Percentiles rank a stretch among this genome's conserved stretches.
Evolutionary conservation across 2,888 invertebrate species (phyloP).

Genomic region (Crossocerus cetratus): DNA sequence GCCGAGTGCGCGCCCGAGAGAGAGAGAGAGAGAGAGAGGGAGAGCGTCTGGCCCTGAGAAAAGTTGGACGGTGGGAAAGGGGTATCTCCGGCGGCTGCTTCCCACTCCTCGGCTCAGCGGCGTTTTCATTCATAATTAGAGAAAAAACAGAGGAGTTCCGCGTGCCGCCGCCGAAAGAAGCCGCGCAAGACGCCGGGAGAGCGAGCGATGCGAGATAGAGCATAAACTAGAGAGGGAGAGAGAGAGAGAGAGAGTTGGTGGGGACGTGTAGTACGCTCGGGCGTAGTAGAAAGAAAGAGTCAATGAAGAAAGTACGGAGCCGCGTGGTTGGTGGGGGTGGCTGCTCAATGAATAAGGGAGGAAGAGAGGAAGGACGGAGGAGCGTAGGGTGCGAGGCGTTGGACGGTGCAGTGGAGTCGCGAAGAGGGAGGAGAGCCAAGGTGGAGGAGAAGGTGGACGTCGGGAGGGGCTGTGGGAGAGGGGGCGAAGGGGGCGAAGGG

Average conservation of each 20-base stretch:
- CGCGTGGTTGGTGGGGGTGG: constrained; percentile 54
- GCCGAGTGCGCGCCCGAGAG: too few relatives aligned
- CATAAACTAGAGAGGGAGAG: constrained; percentile 7
- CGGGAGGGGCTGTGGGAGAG: constrained; percentile 32
- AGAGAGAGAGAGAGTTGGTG: constrained; percentile 26
- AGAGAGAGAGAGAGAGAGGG: constrained; percentile 23
- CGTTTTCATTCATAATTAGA: constrained; percentile 77
- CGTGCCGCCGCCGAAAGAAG: constrained; percentile 27
- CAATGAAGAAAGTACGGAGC: constrained; percentile 75
- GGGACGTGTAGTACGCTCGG: constrained; percentile 66
- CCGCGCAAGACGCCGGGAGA: constrained; percentile 20
- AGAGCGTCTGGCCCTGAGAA: constrained; percentile 5
- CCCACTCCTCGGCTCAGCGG: constrained; percentile 42
- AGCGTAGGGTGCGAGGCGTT: constrained; percentile 23
- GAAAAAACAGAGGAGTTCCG: constrained; percentile 70
- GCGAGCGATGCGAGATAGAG: constrained; percentile 38
- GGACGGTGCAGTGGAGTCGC: constrained; percentile 16
- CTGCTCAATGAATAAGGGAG: constrained; percentile 75
- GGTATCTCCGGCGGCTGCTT: constrained; percentile 17
- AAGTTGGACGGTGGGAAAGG: constrained; percentile 9
- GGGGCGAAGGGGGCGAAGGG: constrained; percentile 49
- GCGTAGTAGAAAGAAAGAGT: constrained; percentile 77
- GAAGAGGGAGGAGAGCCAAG: constrained; percentile 27
- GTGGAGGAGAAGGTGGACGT: too few relatives aligned
- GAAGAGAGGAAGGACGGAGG: constrained; percentile 53